Percentiles rank a stretch among this genome's conserved stretches.
Evolutionary conservation across 2,797 vertebrate species (phyloP).

Genomic region (Diceros bicornis): DNA sequence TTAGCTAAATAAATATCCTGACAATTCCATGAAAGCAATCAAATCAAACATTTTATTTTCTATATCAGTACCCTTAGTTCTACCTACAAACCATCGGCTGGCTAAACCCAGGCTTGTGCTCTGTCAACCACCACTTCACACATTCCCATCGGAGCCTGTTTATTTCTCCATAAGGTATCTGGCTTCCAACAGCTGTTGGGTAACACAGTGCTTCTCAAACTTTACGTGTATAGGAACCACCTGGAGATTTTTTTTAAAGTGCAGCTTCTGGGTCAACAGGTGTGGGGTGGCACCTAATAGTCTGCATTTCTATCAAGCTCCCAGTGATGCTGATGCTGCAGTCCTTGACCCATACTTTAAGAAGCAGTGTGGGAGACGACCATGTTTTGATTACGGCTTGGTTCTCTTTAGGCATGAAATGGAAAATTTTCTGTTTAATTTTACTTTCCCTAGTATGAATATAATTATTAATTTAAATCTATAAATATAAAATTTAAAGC

Average conservation of each 20-base stretch:
- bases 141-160: neutral
- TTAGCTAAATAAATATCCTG: slow-evolving; percentile 20
- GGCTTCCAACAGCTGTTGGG: neutral
- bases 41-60: neutral
- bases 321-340: no score
- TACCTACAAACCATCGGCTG: neutral
- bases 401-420: neutral
- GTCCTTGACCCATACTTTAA: neutral
- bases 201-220: neutral
- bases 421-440: neutral
- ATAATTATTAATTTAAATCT: neutral
- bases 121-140: neutral
- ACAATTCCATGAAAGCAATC: neutral
- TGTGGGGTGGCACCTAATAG: neutral
- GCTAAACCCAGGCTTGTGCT: neutral
- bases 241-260: neutral
- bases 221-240: neutral
- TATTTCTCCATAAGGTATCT: neutral
- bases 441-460: neutral
- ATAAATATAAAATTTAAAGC: neutral
- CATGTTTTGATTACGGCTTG: neutral
- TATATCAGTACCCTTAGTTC: neutral
- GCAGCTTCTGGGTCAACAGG: neutral
- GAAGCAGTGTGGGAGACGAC: neutral
- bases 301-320: neutral